Base-by-base conservation (phyloP, 2,888 invertebrate species). In the Gari tellinella region DNA sequence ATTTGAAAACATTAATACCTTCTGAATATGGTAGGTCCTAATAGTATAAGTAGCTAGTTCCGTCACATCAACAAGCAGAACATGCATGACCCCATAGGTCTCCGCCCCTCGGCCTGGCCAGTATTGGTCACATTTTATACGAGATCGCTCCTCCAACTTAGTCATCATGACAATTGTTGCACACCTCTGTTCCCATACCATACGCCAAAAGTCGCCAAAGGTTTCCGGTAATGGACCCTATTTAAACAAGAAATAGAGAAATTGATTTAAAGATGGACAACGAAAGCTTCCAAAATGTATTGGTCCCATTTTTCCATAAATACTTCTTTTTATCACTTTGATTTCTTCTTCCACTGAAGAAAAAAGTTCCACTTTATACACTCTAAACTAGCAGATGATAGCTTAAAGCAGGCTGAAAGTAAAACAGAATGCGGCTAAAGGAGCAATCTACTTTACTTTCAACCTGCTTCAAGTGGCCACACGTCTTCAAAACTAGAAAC, bases 161-260 rank as follows among this genome's bases (percentile, higher is more conserved):
- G 99, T 99, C 97, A 99, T 98, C 99, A 99, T 99, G 1, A 99
- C 99, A 84, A 99, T 97, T 0, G 97, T 98, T 14, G 96, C 95
- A 4, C 97, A 96, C 83, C 97, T 95, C 73, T 99, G 94, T 92
- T 99, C 99, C 99, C 99, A 99, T 86, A 98, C 97, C 99, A 99
- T 99, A 77, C 99, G 94, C 99, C 99, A 99, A 93, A 99, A 99
- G 92, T 99, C 99, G 4, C 95, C 95, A 87, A 99, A 97, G 0
- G 99, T 99, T 91, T 99, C 99, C 88, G 97, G 98, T 19, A 99
- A 93, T 7, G 99, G 99, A 26, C 99, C 99, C 94, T 99, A 40
- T n/a, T 23, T 55, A 43, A 49, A 17, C 19, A 17, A 26, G 7
- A 43, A 4, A 43, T 19, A 14, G 7, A 25, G 31, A 31, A 7